phyloP scores from a whole-genome alignment of 53 echinoderm and acorn worm species.

The Luidia sarsii region DNA sequence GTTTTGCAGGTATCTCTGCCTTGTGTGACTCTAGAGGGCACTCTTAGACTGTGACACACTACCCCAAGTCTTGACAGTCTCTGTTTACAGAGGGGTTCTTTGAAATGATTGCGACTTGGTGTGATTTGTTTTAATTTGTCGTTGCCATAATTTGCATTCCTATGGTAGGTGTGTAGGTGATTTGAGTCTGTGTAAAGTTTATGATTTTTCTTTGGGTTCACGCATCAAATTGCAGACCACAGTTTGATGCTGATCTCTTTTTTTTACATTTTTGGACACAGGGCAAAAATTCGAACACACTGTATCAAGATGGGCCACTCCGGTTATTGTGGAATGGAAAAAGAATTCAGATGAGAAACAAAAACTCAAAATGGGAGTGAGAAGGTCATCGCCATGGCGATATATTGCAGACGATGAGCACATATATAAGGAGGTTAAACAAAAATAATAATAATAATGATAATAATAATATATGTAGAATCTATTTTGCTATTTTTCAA shows the following conservation, averaged over 20 bases:
- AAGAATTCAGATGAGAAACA: background rate
- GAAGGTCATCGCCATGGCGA: background rate
- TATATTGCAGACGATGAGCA: slow-evolving; percentile 31
- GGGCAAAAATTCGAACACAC: background rate
- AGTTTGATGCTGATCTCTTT: background rate
- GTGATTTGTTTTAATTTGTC: too few relatives aligned
- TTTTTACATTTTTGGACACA: background rate
- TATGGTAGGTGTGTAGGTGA: background rate
- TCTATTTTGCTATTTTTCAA: slow-evolving; percentile 74
- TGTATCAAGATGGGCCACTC: slow-evolving; percentile 12
- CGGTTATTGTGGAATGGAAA: slow-evolving; percentile 29
- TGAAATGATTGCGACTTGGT: too few relatives aligned
- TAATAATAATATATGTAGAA: slow-evolving; percentile 61
- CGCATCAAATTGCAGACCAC: background rate
- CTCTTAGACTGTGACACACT: too few relatives aligned
- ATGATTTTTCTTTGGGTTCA: background rate
- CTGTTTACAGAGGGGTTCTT: too few relatives aligned
- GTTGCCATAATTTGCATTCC: slow-evolving; percentile 30
- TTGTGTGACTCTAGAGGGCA: too few relatives aligned
- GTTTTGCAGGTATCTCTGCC: too few relatives aligned
- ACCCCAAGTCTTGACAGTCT: too few relatives aligned
- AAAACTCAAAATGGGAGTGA: background rate
- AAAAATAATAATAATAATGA: slow-evolving; percentile 10
- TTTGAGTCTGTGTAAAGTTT: background rate
- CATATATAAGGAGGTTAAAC: slow-evolving; percentile 50